Conservation (phyloP, 2,113 vertebrate species). For the sheep (Ovis aries) region DNA sequence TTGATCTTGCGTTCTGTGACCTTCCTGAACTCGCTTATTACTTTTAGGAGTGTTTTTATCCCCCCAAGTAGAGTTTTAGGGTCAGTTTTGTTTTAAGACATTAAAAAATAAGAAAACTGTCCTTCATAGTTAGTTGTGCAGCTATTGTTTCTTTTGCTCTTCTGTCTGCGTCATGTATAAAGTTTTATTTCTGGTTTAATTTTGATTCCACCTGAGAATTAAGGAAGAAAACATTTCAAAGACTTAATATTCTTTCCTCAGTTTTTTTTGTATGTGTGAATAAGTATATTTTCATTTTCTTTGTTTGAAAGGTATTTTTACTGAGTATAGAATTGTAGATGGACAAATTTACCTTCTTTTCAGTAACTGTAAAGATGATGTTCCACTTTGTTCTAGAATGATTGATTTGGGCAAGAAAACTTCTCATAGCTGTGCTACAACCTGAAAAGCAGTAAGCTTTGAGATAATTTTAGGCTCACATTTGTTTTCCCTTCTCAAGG, state of each 20-base stretch:
- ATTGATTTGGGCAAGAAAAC: neutral
- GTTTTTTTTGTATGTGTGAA: neutral
- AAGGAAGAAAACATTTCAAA: neutral
- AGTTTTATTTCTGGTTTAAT: neutral
- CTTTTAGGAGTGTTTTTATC: neutral
- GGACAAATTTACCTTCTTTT: neutral
- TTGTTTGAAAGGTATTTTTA: neutral
- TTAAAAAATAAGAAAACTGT: neutral
- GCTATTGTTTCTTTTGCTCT: neutral
- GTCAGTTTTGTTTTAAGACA: slow-evolving; percentile 14
- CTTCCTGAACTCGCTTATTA: neutral
- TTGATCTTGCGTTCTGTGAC: neutral
- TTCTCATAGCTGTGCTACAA: neutral
- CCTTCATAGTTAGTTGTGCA: neutral
- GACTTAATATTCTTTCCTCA: neutral
- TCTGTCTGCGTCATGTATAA: neutral
- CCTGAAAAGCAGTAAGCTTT: neutral
- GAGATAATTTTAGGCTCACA: neutral
- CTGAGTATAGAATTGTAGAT: neutral
- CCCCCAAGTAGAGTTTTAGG: neutral
- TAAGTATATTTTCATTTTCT: neutral
- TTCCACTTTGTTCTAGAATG: neutral
- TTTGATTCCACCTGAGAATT: neutral
- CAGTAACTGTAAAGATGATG: neutral
- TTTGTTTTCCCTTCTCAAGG: neutral